Percentiles rank a stretch among this genome's conserved stretches.
These are phyloP conservation scores for Neosilurus hyrtlii DNA, from an alignment of 2,797 vertebrate genomes.

Conservation along the genomic window DNA sequence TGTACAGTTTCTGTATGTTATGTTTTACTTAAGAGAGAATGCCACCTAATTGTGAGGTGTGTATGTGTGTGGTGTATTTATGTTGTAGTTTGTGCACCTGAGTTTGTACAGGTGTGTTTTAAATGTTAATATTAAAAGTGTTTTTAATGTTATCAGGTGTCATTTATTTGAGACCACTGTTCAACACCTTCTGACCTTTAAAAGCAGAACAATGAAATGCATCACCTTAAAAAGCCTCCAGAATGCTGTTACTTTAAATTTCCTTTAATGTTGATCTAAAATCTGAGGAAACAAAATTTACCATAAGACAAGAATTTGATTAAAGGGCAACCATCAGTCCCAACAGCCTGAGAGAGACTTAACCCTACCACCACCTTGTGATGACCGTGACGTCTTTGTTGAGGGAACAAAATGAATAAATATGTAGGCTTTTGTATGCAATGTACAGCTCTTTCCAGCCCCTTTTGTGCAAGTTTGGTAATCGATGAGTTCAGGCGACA, in stretches of 20 bases:
- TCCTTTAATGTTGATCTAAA: neutral
- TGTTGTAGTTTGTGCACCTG: constrained; percentile 76
- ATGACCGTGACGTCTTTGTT: neutral
- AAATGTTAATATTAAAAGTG: constrained; percentile 72
- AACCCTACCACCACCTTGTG: neutral
- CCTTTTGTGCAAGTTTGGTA: neutral
- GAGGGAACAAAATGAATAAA: neutral
- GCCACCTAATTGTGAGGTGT: constrained; percentile 53
- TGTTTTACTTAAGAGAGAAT: constrained; percentile 63
- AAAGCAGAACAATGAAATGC: neutral
- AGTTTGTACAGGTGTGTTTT: constrained; percentile 73
- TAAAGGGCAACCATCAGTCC: neutral
- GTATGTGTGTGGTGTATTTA: constrained; percentile 62
- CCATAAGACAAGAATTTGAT: neutral
- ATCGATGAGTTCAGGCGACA: neutral
- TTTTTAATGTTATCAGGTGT: constrained; percentile 64
- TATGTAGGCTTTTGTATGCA: too few relatives aligned
- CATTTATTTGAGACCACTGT: constrained; percentile 3
- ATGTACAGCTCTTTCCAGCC: neutral
- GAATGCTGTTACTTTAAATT: neutral
- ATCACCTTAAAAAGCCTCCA: neutral
- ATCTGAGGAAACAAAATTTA: neutral
- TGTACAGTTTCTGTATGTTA: constrained; percentile 54
- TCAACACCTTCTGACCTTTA: neutral
- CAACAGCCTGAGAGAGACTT: too few relatives aligned